These are phyloP conservation scores for Leuctra nigra DNA, from an alignment of 2,888 invertebrate species.

Conservation along the genomic window DNA sequence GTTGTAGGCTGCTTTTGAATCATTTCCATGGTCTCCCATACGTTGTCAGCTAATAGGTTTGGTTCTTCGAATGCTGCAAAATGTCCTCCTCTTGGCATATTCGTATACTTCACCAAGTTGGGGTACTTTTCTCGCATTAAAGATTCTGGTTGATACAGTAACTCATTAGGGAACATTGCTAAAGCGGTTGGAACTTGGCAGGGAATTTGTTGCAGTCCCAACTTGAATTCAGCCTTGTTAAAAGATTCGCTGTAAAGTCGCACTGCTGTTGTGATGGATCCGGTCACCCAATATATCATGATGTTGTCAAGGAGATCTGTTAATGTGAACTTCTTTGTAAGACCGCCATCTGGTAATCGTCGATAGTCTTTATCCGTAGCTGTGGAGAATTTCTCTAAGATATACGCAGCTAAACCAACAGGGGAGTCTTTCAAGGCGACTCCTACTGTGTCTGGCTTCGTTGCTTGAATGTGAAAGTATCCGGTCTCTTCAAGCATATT, in stretches of 20 bases:
- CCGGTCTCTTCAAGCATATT: conserved; percentile 40
- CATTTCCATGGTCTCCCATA: conserved; percentile 42
- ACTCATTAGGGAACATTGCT: conserved; percentile 65
- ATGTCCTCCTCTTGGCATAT: no score
- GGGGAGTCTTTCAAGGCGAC: conserved; percentile 45
- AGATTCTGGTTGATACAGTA: conserved; percentile 48
- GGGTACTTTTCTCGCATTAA: conserved; percentile 52
- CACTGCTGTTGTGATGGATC: conserved; percentile 42
- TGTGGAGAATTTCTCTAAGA: conserved; percentile 48
- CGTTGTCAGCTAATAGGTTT: conserved; percentile 67
- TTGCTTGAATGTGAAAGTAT: conserved; percentile 45
- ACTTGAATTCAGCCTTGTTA: conserved; percentile 11
- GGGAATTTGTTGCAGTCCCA: conserved; percentile 18
- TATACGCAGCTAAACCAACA: conserved; percentile 46
- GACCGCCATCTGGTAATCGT: conserved; percentile 37
- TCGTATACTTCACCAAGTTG: conserved; percentile 63
- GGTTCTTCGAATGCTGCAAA: no score
- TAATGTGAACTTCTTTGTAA: no score
- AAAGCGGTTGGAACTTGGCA: conserved; percentile 61
- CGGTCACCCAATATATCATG: conserved; percentile 48
- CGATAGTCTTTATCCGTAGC: conserved; percentile 39
- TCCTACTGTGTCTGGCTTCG: no score
- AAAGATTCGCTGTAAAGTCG: conserved; percentile 42
- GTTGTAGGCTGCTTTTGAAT: no score
- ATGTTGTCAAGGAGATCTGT: conserved; percentile 48